Evolutionary conservation across 1,140 invertebrate species (phyloP).

Genomic region (Monochamus saltuarius): DNA sequence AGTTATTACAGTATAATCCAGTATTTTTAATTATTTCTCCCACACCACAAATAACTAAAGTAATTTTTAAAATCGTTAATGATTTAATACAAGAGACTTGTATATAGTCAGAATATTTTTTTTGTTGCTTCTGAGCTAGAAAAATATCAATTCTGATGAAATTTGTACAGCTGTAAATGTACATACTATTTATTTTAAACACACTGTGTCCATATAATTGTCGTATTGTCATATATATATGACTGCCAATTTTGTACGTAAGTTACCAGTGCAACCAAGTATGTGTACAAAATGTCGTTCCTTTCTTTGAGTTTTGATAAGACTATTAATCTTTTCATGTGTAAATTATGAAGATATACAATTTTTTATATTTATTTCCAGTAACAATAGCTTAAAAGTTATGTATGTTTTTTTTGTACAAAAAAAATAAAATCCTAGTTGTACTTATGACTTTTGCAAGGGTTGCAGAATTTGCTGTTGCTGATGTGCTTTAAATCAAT

Average conservation of each 20-base stretch:
- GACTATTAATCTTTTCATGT: slow-evolving; percentile 40
- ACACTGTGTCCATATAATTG: slow-evolving; percentile 35
- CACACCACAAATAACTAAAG: too few relatives aligned
- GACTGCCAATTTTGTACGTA: slow-evolving; percentile 49
- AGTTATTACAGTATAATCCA: too few relatives aligned
- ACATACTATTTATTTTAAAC: slow-evolving; percentile 30
- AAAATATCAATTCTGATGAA: too few relatives aligned
- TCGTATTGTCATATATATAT: slow-evolving; percentile 35
- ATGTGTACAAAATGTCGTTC: slow-evolving; percentile 49
- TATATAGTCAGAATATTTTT: too few relatives aligned
- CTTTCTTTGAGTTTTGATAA: slow-evolving; percentile 40
- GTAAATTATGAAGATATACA: slow-evolving; percentile 34
- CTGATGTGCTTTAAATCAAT: slow-evolving; percentile 4
- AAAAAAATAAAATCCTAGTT: slow-evolving; percentile 33
- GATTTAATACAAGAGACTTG: too few relatives aligned
- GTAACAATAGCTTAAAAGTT: slow-evolving; percentile 13
- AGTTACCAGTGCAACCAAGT: slow-evolving; percentile 51
- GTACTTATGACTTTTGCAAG: slow-evolving; percentile 41
- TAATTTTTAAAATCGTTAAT: too few relatives aligned
- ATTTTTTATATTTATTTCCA: slow-evolving; percentile 38
- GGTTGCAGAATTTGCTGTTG: slow-evolving; percentile 26
- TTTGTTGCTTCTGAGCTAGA: too few relatives aligned
- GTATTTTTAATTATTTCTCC: too few relatives aligned
- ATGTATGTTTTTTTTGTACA: slow-evolving; percentile 20
- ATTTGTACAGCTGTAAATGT: slow-evolving; percentile 28